Evolutionary conservation across 1,140 invertebrate species (phyloP), one percentile per base, ranked within the genome.

Genomic region (Drosophila ficusphila): DNA sequence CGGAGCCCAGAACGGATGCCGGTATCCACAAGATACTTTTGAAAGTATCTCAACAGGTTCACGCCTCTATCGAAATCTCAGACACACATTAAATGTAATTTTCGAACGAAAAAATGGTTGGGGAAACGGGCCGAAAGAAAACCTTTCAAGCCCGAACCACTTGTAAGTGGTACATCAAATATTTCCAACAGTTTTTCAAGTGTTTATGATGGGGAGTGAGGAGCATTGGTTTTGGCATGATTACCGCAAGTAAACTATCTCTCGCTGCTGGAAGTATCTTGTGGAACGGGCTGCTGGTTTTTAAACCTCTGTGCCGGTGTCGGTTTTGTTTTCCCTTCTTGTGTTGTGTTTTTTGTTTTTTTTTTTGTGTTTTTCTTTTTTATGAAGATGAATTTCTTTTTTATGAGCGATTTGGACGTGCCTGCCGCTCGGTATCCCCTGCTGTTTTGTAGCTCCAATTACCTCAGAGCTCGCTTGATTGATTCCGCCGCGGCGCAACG

Each of bases 361-460:
- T 16, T 11, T 25, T 18, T 47, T 41, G 29, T 16, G 7, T 25
- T 18, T 14, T 47, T n/a, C 11, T 7, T 16, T 60, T 83, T 85
- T 76, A 86, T 85, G 72, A 85, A 86, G 81, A 85, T 86, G 76
- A 86, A 85, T 79, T 85, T 86, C 65, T 85, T 86, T 85, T 86
- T 85, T 72, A 85, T 85, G 56, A 57, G 79, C 61, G 71, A 86
- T 76, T 83, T 73, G 49, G 60, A 81, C 74, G 31, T 53, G 41
- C n/a, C 42, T 33, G 48, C 46, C 39, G 27, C 39, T 48, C 42
- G 0, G 9, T 14, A 27, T 12, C 46, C 56, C 47, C 46, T 34
- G 36, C 41, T 60, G 69, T n/a, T 57, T 42, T 52, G 71, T 73
- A 76, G 79, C 79, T 86, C 76, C 79, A 86, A 85, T 85, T 85